phyloP scores from a whole-genome alignment of 2,797 vertebrate species.

The Cyprinodon diabolis region DNA sequence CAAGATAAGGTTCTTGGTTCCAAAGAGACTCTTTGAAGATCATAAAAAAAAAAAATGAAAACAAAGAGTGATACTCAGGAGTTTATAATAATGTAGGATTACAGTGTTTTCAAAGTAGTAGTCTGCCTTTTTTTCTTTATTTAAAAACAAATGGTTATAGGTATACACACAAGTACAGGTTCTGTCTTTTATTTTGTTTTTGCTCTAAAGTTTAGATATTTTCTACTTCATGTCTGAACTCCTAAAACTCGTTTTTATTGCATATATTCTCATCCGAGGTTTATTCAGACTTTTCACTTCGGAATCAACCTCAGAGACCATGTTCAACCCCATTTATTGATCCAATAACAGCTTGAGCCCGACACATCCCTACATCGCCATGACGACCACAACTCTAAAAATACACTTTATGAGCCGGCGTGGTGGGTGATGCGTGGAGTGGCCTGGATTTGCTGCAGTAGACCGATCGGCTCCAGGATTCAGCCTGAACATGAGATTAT shows the following conservation, averaged over 20 bases:
- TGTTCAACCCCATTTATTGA: constrained; percentile 1
- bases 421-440: constrained; percentile 2
- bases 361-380: constrained; percentile 15
- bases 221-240: background rate
- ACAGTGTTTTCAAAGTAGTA: background rate
- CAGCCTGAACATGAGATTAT: constrained; percentile 22
- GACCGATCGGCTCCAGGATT: constrained; percentile 6
- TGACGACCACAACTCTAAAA: constrained; percentile 35
- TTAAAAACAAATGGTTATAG: too few relatives aligned
- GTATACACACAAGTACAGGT: too few relatives aligned
- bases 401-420: background rate
- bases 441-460: constrained; percentile 7
- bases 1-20: background rate
- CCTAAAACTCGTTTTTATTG: too few relatives aligned
- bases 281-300: background rate
- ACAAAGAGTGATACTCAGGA: background rate
- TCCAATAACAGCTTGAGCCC: constrained; percentile 5
- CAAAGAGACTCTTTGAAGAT: background rate
- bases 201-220: background rate
- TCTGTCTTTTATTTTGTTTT: background rate
- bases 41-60: background rate
- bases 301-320: background rate
- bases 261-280: too few relatives aligned
- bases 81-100: background rate
- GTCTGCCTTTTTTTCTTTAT: too few relatives aligned